Percentiles rank a stretch among this genome's conserved stretches.
These are phyloP conservation scores for Romanogobio albipinnatus DNA, from an alignment of 2,113 vertebrate species.

Conservation along the genomic window DNA sequence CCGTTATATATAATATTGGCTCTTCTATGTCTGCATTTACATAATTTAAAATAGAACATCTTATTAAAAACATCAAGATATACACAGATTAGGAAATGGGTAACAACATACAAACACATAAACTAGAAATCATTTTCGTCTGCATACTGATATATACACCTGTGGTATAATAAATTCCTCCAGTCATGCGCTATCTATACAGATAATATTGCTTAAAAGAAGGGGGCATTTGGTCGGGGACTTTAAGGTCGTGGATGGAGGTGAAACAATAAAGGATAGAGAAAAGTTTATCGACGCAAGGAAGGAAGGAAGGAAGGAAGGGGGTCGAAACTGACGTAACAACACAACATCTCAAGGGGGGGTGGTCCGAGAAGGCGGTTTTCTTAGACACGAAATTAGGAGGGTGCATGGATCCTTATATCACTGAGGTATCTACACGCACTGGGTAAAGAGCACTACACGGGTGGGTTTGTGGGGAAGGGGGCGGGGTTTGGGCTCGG, in stretches of 20 bases:
- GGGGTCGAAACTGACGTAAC: slow-evolving; percentile 50
- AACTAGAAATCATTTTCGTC: slow-evolving; percentile 95
- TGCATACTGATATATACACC: slow-evolving; percentile 98
- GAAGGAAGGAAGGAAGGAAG: slow-evolving; percentile 7
- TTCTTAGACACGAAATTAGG: slow-evolving; percentile 65
- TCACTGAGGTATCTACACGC: slow-evolving; percentile 99
- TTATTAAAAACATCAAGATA: slow-evolving; percentile 99
- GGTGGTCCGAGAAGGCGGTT: slow-evolving; percentile 57
- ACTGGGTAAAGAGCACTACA: slow-evolving; percentile 97
- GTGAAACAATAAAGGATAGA: slow-evolving; percentile 18
- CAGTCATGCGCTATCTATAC: slow-evolving; percentile 99
- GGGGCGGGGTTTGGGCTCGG: slow-evolving; percentile 63
- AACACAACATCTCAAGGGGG: slow-evolving; percentile 43
- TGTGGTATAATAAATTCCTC: slow-evolving; percentile 96
- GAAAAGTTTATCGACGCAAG: slow-evolving; percentile 44
- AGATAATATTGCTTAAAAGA: slow-evolving; percentile 99
- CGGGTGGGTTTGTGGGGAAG: slow-evolving; percentile 85
- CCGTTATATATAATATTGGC: slow-evolving; percentile 95
- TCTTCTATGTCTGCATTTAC: slow-evolving; percentile 99
- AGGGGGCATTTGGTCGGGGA: slow-evolving; percentile 85
- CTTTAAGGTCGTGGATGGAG: slow-evolving; percentile 60
- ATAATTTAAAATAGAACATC: slow-evolving; percentile 99
- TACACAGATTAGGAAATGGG: slow-evolving; percentile 99
- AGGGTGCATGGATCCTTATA: slow-evolving; percentile 88
- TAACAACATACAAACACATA: slow-evolving; percentile 99